These are phyloP conservation scores for Amiota communis DNA, from an alignment of 2,888 invertebrate species.

Conservation along the genomic window DNA sequence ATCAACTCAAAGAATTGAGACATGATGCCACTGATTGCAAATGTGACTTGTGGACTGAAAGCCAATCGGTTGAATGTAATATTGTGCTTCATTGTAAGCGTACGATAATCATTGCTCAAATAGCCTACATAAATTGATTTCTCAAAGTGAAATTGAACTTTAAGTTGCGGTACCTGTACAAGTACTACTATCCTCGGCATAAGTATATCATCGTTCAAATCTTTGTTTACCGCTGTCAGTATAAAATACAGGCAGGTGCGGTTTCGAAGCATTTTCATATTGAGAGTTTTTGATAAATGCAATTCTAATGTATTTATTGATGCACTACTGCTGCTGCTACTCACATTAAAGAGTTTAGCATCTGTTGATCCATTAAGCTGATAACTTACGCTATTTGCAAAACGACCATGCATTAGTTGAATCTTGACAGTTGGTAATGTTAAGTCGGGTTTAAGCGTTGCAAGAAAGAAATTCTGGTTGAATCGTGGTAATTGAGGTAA, in stretches of 20 bases:
- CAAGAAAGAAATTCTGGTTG: slow-evolving; percentile 37
- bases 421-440: slow-evolving; percentile 39
- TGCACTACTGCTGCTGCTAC: slow-evolving; percentile 31
- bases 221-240: slow-evolving; percentile 43
- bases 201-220: slow-evolving; percentile 32
- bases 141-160: slow-evolving; percentile 41
- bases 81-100: slow-evolving; percentile 36
- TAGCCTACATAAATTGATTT: slow-evolving; percentile 44
- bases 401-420: slow-evolving; percentile 42
- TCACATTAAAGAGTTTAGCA: slow-evolving; percentile 42
- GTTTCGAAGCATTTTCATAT: slow-evolving; percentile 38
- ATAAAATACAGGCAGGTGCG: slow-evolving; percentile 41
- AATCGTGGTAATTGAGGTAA: slow-evolving; percentile 50
- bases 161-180: slow-evolving; percentile 40
- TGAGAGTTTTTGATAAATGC: slow-evolving; percentile 29
- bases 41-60: slow-evolving; percentile 33
- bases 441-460: slow-evolving; percentile 33
- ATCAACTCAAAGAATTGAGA: slow-evolving; percentile 31
- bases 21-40: slow-evolving; percentile 35
- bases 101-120: slow-evolving; percentile 34
- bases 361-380: slow-evolving; percentile 30
- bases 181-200: slow-evolving; percentile 41
- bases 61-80: slow-evolving; percentile 42
- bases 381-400: slow-evolving; percentile 45
- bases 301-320: slow-evolving; percentile 33